Base-by-base conservation (phyloP, 2,113 vertebrate genomes). In the Aplodontia rufa region DNA sequence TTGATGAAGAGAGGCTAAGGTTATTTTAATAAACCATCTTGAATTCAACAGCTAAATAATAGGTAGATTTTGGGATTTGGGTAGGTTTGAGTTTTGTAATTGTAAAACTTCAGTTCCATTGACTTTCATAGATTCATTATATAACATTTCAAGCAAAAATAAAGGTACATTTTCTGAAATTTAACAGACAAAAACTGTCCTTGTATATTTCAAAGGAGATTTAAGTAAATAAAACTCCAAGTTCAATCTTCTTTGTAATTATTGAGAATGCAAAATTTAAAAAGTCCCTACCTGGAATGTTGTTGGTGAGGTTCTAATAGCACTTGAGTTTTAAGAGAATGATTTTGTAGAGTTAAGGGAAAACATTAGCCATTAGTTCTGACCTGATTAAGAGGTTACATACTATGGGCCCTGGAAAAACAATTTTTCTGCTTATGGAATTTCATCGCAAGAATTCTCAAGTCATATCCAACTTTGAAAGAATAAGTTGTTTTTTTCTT, bases 381-480 rank as follows among this genome's bases (percentile, higher is more conserved):
- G 76, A 94, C 3, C 19, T 80, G 72, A 87, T 85, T 91, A 53
- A 37, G 45, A 92, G 55, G 37, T 28, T 62, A 64, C 0, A 53
- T 64, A 92, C 95, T 51, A n/a, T 0, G 71, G 64, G 6, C 66
- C 62, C 66, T 26, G 22, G 86, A 95, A 55, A 68, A 93, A 24
- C 35, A 22, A 20, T 69, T 83, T 94, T 76, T 92, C 32, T 62
- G 45, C 40, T 19, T 91, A 64, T 55, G 81, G 76, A 85, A 85
- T 82, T 91, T 86, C 74, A 66, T 82, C 76, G 83, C 64, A 87
- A 93, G 81, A 91, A 75, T 81, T 92, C 58, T 66, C 24, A 72
- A 83, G 53, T 53, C 58, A 71, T 53, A 83, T 90, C 74, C 35
- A 86, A 76, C 64, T 95, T 89, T 80, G 76, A 87, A 95, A 62